phyloP scores from a whole-genome alignment of 2,113 vertebrate genomes.

The Arvicanthis niloticus region DNA sequence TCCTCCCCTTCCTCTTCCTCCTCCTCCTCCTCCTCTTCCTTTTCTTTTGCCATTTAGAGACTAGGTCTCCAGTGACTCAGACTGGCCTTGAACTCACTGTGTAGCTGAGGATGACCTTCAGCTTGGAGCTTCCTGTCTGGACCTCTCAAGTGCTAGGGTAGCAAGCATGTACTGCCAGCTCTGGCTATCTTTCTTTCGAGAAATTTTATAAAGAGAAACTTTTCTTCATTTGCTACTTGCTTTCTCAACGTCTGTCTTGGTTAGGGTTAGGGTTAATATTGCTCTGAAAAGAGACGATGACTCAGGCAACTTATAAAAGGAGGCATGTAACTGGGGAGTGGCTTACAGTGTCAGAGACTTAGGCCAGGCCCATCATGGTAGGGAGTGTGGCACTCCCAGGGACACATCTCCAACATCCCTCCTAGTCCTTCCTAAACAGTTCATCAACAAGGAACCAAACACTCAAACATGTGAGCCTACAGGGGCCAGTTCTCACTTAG shows the following conservation, averaged over 20 bases:
- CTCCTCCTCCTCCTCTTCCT: too few relatives aligned
- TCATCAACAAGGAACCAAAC: not conserved
- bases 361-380: not conserved
- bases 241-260: not conserved
- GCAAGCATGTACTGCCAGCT: not conserved
- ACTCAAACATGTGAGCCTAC: not conserved
- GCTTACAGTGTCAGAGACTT: not conserved
- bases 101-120: not conserved
- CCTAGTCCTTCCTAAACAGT: not conserved
- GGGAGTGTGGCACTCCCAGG: not conserved
- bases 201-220: not conserved
- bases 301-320: not conserved
- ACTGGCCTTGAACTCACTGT: not conserved
- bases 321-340: not conserved
- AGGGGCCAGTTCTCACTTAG: not conserved
- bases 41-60: not conserved
- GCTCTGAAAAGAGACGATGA: not conserved
- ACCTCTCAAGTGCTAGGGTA: not conserved
- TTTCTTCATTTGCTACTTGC: not conserved
- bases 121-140: not conserved
- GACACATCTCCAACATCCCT: not conserved
- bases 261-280: not conserved
- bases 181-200: not conserved
- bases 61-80: not conserved
- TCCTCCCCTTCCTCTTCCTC: not conserved